Percentiles rank a stretch among this genome's conserved stretches.
These are phyloP conservation scores for Protomyctophum bolini DNA, from an alignment of 2,113 vertebrate species.

Conservation along the genomic window DNA sequence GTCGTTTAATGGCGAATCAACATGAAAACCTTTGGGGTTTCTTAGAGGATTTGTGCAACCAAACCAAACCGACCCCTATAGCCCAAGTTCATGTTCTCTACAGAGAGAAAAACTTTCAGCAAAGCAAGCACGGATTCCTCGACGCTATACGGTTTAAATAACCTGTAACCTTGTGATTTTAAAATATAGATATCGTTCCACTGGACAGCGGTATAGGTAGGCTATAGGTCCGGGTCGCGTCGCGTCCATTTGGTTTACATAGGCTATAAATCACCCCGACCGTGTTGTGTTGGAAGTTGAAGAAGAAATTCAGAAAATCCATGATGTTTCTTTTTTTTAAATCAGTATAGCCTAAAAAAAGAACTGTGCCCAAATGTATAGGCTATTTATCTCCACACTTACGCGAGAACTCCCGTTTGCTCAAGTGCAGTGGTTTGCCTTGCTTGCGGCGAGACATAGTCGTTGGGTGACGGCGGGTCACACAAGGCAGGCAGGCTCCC, in stretches of 20 bases:
- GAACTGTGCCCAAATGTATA: too few species aligned
- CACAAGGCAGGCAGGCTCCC: too few species aligned
- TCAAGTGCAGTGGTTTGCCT: conserved; percentile 99
- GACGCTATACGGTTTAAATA: neutral
- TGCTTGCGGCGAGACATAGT: conserved; percentile 99
- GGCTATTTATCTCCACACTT: conserved; percentile 84
- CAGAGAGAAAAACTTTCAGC: conserved; percentile 38
- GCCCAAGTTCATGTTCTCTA: conserved; percentile 26
- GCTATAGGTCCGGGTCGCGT: conserved; percentile 1
- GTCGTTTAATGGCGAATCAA: conserved; percentile 69
- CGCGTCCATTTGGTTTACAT: conserved; percentile 2
- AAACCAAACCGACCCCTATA: neutral
- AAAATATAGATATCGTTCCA: conserved; percentile 17
- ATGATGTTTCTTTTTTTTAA: conserved; percentile 22
- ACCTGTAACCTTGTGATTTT: neutral
- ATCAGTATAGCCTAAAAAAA: conserved; percentile 31
- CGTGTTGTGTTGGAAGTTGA: neutral
- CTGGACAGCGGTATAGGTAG: conserved; percentile 31
- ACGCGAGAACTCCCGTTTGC: conserved; percentile 99
- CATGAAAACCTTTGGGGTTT: conserved; percentile 48
- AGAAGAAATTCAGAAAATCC: neutral
- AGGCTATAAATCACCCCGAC: neutral
- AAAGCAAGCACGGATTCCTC: neutral
- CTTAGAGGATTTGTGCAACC: conserved; percentile 32
- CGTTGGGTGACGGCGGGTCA: conserved; percentile 73